These are phyloP conservation scores for Haemorhous mexicanus DNA, from an alignment of 2,113 vertebrate species.

Conservation along the genomic window DNA sequence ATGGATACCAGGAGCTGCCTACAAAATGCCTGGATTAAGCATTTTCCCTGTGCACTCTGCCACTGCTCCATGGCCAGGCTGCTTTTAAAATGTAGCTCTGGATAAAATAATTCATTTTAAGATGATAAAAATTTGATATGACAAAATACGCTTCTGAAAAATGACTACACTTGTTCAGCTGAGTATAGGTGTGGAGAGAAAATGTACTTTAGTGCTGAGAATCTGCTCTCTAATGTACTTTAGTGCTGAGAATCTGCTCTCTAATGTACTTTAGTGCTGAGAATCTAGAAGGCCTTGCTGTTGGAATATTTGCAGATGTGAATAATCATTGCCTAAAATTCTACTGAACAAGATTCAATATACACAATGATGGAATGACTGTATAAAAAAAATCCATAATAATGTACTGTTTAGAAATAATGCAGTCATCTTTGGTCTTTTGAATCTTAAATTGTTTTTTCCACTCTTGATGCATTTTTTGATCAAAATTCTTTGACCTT, in stretches of 20 bases:
- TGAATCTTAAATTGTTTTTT: background rate
- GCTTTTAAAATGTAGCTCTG: constrained; percentile 1
- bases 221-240: background rate
- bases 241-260: background rate
- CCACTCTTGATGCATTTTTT: background rate
- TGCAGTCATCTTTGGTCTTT: background rate
- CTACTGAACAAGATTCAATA: background rate
- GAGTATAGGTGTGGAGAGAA: background rate
- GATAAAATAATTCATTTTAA: background rate
- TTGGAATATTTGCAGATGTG: background rate
- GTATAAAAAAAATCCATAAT: background rate
- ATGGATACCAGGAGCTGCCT: background rate
- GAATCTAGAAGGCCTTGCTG: background rate
- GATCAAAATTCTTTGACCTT: background rate
- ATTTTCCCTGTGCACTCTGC: background rate
- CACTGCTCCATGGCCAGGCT: background rate
- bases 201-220: background rate
- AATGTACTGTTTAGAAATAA: background rate
- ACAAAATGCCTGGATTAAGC: background rate
- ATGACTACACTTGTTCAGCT: background rate
- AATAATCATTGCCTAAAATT: background rate
- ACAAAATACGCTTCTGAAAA: background rate
- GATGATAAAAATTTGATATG: background rate
- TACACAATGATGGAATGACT: background rate
- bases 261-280: background rate